Base-by-base conservation (phyloP, 2,113 vertebrate genomes). In the Myxocyprinus asiaticus region DNA sequence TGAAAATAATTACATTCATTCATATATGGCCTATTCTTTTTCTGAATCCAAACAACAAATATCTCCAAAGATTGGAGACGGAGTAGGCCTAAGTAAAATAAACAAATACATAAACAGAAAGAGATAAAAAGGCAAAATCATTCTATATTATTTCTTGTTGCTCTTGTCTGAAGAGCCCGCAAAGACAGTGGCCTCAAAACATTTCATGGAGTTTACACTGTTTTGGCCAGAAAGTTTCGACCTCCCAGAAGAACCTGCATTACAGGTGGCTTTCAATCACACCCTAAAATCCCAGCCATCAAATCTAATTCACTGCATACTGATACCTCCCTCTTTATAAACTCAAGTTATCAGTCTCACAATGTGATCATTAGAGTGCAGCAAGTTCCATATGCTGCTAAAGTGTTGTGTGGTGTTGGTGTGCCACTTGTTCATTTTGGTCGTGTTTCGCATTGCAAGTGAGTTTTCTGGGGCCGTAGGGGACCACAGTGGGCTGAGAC, bases 351-450 rank as follows among this genome's bases (percentile, higher is more conserved):
- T 58, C 65, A 55, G 58, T 15, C 42, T 77, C 33, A 48, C 14
- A 14, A n/a, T 58, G 11, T 71, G 33, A 71, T 47, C 63, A 66
- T 72, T 65, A 72, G 5, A 61, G 63, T 5, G 12, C 6, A 43
- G 58, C 10, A 6, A 1, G 22, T 33, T 33, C 22, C 64, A 80
- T 78, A 78, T 77, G 87, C 82, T 86, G 85, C 80, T 85, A 79
- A 80, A 83, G 82, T 79, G 78, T 85, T 84, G 70, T 76, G 22
- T 33, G 22, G 22, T 78, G 82, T 78, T 83, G 74, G 81, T 84
- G 86, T 87, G 81, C 86, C 89, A 91, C 85, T 87, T 88, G 69
- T 65, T 91, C 88, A 90, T 33, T 33, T 33, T 33, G 22, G 22
- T 33, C 22, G 22, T 33, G 22, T 33, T 33, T 33, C 22, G 22